Evolutionary conservation across 1,140 invertebrate species (phyloP), one percentile per base, ranked within the genome.

Genomic region (Planococcus citri): DNA sequence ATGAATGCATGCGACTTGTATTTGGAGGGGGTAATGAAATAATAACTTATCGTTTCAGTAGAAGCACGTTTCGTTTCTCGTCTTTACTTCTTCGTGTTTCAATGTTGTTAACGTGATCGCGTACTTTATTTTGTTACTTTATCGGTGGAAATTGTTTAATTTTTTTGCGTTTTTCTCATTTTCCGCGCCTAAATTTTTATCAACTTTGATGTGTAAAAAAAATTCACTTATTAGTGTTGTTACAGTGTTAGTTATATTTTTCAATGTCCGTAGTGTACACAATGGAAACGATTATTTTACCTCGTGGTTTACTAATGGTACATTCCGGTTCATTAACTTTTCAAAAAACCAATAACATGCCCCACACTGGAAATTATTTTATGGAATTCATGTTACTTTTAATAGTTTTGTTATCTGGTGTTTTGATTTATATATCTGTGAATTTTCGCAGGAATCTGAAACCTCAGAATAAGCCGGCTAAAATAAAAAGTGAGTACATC

Each of bases 251-350:
- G n/a, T n/a, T n/a, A 51, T 51, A 27, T 24, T 64, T 64, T 64
- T 64, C 60, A 64, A 64, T 64, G 60, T 64, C 60, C 60, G 8
- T 64, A 24, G 10, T 64, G 2, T 25, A 64, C 20, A 64, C 21
- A 4, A 64, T 64, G 60, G 60, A 64, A 25, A 64, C 60, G 20
- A 25, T 64, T 4, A 64, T 64, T 24, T 27, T 64, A 25, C 60
- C 60, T 25, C 60, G 60, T 64, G 60, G 60, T 22, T 64, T 64
- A 25, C 25, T 64, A 4, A 64, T 64, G 60, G 20, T 64, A 17
- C 60, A 64, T 24, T 64, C 60, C 9, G 60, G 60, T 64, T 64
- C 60, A 27, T 64, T 64, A 64, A 64, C 60, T 24, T 64, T 25
- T 27, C 22, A 64, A 25, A 64, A 64, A 64, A 25, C 60, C 10